These are phyloP conservation scores for Leptinotarsa lineolata DNA, from an alignment of 1,140 invertebrate genomes.

Conservation along the genomic window DNA sequence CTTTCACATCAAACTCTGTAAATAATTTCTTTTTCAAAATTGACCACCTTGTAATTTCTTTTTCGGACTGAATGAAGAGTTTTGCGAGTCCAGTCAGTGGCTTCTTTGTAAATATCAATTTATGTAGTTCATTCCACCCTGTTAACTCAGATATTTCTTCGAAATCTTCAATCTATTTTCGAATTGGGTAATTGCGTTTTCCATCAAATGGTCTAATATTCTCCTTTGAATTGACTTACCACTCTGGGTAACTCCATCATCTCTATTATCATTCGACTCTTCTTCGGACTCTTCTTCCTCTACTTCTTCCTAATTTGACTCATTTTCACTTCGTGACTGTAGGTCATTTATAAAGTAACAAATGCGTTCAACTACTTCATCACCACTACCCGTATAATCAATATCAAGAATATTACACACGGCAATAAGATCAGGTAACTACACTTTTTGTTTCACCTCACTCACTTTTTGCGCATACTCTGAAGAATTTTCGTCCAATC, in stretches of 20 bases:
- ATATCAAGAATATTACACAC: too few relatives aligned
- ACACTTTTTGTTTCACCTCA: background rate
- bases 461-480: background rate
- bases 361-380: too few relatives aligned
- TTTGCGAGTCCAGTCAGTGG: conserved; percentile 44
- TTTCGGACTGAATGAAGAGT: conserved; percentile 47
- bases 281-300: too few relatives aligned
- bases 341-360: too few relatives aligned
- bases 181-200: conserved; percentile 38
- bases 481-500: background rate
- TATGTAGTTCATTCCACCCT: conserved; percentile 41
- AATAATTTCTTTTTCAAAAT: too few relatives aligned
- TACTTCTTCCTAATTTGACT: too few relatives aligned
- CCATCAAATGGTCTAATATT: conserved; percentile 33
- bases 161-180: conserved; percentile 47
- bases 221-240: background rate
- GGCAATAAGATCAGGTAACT: conserved; percentile 3
- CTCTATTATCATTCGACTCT: too few relatives aligned
- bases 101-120: conserved; percentile 47
- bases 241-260: too few relatives aligned
- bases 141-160: conserved; percentile 33
- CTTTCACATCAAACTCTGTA: conserved; percentile 37
- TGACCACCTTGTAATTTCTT: conserved; percentile 40
- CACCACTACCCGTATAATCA: too few relatives aligned
- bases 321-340: too few relatives aligned